Conservation (phyloP, 37 sponge, comb jelly and placozoan genomes). For the Chondrosia reniformis region DNA sequence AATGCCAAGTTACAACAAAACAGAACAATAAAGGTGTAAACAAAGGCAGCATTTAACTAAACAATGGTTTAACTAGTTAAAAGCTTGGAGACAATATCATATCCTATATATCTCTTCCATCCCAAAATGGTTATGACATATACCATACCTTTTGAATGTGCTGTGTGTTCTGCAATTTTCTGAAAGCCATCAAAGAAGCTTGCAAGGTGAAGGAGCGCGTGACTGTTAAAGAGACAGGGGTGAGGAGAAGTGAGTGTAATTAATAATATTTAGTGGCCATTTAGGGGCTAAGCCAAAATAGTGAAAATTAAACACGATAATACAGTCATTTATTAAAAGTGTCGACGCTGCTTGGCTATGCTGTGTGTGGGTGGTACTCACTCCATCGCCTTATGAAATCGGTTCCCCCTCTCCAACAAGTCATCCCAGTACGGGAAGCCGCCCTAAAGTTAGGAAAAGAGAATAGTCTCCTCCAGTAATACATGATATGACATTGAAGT, state of each 20-base stretch:
- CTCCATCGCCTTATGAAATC: conserved; percentile 63
- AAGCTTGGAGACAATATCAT: too few relatives aligned
- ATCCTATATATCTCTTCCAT: too few relatives aligned
- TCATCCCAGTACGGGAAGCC: conserved; percentile 76
- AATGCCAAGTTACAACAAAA: too few relatives aligned
- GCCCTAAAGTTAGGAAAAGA: conserved; percentile 21
- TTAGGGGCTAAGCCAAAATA: too few relatives aligned
- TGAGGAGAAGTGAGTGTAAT: background rate
- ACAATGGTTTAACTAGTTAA: too few relatives aligned
- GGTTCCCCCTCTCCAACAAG: conserved; percentile 47
- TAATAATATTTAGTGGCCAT: background rate
- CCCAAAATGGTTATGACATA: too few relatives aligned
- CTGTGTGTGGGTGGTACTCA: conserved; percentile 51
- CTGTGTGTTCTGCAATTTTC: conserved; percentile 56
- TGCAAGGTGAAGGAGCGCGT: conserved; percentile 2
- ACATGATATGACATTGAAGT: too few relatives aligned
- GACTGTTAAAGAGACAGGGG: background rate
- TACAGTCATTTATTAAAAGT: too few relatives aligned
- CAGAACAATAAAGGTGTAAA: too few relatives aligned
- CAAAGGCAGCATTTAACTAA: too few relatives aligned
- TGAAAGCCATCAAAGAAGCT: conserved; percentile 57
- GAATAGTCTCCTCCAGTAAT: background rate
- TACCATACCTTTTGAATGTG: conserved; percentile 46
- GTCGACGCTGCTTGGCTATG: too few relatives aligned
- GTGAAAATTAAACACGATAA: too few relatives aligned